A percentile compares a stretch with the other conserved stretches of the same genome.
These are phyloP conservation scores for Sebastes flavidus DNA, from an alignment of 2,797 vertebrate species.

Conservation along the genomic window DNA sequence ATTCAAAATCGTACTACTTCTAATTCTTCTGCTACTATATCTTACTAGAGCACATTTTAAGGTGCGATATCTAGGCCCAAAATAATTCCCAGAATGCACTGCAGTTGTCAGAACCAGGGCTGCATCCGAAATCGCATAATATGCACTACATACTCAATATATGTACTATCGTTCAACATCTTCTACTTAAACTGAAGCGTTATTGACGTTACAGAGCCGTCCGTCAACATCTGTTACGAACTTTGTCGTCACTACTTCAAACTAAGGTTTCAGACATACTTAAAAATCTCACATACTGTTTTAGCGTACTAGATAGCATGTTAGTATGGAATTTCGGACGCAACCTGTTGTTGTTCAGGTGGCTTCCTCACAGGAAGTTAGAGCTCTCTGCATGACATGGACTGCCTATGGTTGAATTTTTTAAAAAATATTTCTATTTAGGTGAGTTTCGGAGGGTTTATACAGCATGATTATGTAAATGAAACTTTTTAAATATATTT, in stretches of 20 bases:
- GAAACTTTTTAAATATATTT: neutral
- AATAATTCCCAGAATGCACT: neutral
- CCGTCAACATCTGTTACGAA: too few species aligned
- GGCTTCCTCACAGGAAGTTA: neutral
- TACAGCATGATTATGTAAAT: neutral
- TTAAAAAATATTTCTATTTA: neutral
- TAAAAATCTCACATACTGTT: too few species aligned
- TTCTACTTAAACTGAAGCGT: too few species aligned
- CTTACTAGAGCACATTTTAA: neutral
- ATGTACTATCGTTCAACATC: too few species aligned
- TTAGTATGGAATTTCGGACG: too few species aligned
- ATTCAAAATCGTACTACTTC: constrained; percentile 19
- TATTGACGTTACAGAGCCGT: too few species aligned
- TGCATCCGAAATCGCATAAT: too few species aligned
- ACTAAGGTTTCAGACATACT: too few species aligned
- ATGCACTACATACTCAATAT: too few species aligned
- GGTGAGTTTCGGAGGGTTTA: neutral
- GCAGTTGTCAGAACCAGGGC: neutral
- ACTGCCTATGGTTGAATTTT: neutral
- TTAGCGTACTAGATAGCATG: too few species aligned
- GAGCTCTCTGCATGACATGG: neutral
- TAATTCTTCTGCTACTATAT: neutral
- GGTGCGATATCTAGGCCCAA: neutral
- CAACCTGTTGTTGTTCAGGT: too few species aligned
- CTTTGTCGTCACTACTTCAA: too few species aligned